These are phyloP conservation scores for Apomyelois bistriatella DNA, from an alignment of 2,888 invertebrate genomes.

Conservation along the genomic window DNA sequence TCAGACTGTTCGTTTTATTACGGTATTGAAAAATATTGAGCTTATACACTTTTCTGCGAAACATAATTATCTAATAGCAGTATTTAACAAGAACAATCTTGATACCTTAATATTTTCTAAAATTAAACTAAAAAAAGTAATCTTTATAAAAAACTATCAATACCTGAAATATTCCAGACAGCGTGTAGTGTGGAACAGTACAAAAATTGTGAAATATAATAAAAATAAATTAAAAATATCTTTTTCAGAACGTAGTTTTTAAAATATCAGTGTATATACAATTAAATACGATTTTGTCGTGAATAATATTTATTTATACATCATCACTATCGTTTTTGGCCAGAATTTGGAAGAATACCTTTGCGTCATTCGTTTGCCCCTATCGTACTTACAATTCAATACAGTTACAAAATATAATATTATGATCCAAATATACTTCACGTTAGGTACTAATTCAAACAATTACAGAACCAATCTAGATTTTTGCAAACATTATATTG, in stretches of 20 bases:
- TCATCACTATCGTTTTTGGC: conserved; percentile 68
- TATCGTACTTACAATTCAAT: conserved; percentile 35
- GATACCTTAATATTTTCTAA: too few species aligned
- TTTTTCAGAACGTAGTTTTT: neutral
- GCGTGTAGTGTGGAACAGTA: neutral
- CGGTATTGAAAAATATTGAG: too few species aligned
- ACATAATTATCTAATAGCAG: too few species aligned
- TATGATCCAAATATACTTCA: conserved; percentile 12
- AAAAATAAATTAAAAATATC: neutral
- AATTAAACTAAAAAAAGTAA: too few species aligned
- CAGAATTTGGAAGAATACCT: conserved; percentile 72
- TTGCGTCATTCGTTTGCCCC: conserved; percentile 45
- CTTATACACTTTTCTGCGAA: too few species aligned
- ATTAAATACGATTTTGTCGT: conserved; percentile 17
- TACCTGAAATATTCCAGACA: neutral
- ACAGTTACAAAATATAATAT: conserved; percentile 43
- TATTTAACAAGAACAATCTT: too few species aligned
- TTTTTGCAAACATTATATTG: neutral
- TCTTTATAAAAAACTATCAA: neutral
- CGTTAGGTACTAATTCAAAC: neutral
- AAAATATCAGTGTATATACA: neutral
- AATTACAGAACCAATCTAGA: neutral
- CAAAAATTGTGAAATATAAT: neutral
- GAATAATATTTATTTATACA: conserved; percentile 70
- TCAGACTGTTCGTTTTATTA: too few species aligned